Evolutionary conservation across 2,888 invertebrate species (phyloP).

Genomic region (Drosophila setosimentum): DNA sequence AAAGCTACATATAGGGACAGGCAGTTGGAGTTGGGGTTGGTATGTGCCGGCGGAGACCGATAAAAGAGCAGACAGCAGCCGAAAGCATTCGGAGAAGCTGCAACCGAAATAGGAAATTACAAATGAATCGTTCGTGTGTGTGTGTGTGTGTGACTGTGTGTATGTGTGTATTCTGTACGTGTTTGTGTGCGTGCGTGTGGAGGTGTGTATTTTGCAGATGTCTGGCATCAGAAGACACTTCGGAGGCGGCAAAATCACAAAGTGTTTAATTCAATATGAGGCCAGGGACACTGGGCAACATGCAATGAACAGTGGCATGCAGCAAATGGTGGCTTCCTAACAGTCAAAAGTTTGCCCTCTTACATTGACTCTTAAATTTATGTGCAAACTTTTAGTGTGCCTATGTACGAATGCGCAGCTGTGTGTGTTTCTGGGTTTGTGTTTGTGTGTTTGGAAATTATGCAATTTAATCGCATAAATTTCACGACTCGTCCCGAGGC

Average conservation of each 20-base stretch:
- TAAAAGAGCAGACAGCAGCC: constrained; percentile 47
- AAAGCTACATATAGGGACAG: constrained; percentile 26
- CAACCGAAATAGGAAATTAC: constrained; percentile 74
- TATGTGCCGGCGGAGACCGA: constrained; percentile 10
- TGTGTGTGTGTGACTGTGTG: constrained; percentile 6
- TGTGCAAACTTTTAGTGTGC: constrained; percentile 66
- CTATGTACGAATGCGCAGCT: constrained; percentile 2
- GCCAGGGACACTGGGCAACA: constrained; percentile 27
- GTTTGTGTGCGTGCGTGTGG: constrained; percentile 20
- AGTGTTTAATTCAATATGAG: constrained; percentile 76
- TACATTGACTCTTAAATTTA: constrained; percentile 77
- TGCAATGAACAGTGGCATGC: constrained; percentile 34
- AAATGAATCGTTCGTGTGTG: constrained; percentile 60
- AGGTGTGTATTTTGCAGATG: constrained; percentile 29
- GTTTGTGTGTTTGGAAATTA: constrained; percentile 61
- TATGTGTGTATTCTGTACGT: constrained; percentile 2
- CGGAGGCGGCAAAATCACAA: constrained; percentile 55
- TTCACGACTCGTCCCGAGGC: constrained; percentile 57
- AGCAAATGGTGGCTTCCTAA: constrained; percentile 14
- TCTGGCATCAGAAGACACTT: constrained; percentile 45
- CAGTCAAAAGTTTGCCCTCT: constrained; percentile 68
- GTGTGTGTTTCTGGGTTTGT: constrained; percentile 17
- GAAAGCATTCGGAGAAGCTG: constrained; percentile 37
- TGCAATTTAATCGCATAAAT: constrained; percentile 79
- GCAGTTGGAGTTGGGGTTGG: not conserved